A percentile compares a stretch with the other conserved stretches of the same genome.
Evolutionary conservation across 2,113 vertebrate species (phyloP).

Genomic region (Gallinago jamesoni): DNA sequence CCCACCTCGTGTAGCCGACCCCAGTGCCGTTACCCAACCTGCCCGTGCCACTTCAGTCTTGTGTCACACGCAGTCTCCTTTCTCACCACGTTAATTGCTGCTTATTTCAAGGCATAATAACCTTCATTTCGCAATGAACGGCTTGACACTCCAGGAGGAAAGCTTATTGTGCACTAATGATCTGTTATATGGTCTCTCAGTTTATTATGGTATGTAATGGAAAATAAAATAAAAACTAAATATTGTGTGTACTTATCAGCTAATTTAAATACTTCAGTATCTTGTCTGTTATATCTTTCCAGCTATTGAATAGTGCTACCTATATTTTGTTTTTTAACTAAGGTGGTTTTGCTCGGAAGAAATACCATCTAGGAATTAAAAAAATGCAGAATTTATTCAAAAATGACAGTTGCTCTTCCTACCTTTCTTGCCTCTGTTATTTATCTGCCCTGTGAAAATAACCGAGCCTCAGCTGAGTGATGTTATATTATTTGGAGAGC

Average conservation of each 20-base stretch:
- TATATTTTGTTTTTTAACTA: not conserved
- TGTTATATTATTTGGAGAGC: not conserved
- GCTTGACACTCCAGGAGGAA: conserved; percentile 46
- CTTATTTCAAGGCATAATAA: conserved; percentile 51
- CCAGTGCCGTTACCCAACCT: not conserved
- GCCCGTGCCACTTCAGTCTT: not conserved
- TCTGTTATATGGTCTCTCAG: conserved; percentile 32
- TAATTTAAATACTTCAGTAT: not conserved
- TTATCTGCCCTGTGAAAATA: not conserved
- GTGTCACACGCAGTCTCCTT: not conserved
- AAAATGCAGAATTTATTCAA: not conserved
- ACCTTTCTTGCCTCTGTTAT: not conserved
- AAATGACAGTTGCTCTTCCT: not conserved
- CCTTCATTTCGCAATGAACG: conserved; percentile 56
- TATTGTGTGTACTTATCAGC: not conserved
- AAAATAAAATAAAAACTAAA: conserved; percentile 47
- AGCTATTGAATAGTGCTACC: not conserved
- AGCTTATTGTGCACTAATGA: conserved; percentile 47
- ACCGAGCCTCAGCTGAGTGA: not conserved
- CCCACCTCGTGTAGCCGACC: not conserved
- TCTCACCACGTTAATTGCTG: conserved; percentile 30
- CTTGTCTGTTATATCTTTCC: not conserved
- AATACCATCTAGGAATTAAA: not conserved
- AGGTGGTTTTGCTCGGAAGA: not conserved
- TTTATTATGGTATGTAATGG: conserved; percentile 25